Conservation (phyloP, 1,140 invertebrate species). For the Phortica variegata region DNA sequence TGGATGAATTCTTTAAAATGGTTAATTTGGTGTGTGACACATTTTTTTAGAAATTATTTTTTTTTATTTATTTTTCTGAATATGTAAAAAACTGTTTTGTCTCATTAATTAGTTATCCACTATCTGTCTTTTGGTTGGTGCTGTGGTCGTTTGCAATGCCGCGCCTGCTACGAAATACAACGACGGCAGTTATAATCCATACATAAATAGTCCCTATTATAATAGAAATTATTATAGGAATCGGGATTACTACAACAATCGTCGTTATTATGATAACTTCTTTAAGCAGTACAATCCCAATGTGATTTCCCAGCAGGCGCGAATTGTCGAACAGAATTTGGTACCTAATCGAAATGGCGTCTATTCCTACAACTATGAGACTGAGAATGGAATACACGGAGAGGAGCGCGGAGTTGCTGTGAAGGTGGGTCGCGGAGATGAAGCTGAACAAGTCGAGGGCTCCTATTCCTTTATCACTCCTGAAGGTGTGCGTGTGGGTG, state of each 20-base stretch:
- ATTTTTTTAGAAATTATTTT: background rate
- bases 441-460: constrained; percentile 40
- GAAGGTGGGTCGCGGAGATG: constrained; percentile 42
- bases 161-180: background rate
- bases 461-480: constrained; percentile 45
- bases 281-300: constrained; percentile 46
- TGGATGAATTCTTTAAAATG: background rate
- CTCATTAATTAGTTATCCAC: constrained; percentile 22
- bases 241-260: constrained; percentile 43
- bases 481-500: constrained; percentile 42
- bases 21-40: background rate
- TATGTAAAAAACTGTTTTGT: too few species aligned
- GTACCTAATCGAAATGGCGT: constrained; percentile 27
- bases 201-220: constrained; percentile 31
- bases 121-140: constrained; percentile 23
- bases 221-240: constrained; percentile 42
- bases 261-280: constrained; percentile 45
- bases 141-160: constrained; percentile 25
- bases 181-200: constrained; percentile 34
- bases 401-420: constrained; percentile 59
- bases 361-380: constrained; percentile 55
- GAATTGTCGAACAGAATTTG: constrained; percentile 31
- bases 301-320: constrained; percentile 33
- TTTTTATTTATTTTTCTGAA: background rate
- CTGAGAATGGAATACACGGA: constrained; percentile 62